These are phyloP conservation scores for Calameuta pallipes DNA, from an alignment of 2,888 invertebrate genomes.

Conservation along the genomic window DNA sequence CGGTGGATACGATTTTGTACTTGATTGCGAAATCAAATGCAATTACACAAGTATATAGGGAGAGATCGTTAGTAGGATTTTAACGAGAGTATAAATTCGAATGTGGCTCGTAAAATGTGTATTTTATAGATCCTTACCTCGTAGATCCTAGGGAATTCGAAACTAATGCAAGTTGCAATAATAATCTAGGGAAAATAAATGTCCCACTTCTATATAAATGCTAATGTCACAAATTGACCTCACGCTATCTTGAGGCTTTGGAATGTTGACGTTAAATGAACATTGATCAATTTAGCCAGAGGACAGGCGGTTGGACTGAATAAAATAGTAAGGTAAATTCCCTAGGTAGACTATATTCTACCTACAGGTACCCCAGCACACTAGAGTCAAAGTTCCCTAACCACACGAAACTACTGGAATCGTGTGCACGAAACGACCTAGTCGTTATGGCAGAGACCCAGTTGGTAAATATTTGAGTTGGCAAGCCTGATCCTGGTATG, in stretches of 20 bases:
- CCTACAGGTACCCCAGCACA: neutral
- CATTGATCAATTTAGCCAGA: neutral
- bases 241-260: neutral
- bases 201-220: neutral
- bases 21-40: neutral
- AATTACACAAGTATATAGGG: neutral
- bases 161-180: neutral
- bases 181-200: neutral
- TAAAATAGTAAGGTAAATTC: neutral
- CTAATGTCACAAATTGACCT: neutral
- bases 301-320: neutral
- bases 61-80: neutral
- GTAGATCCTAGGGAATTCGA: neutral
- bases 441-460: constrained; percentile 15
- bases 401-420: neutral
- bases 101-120: constrained; percentile 28
- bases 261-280: neutral
- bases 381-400: neutral
- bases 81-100: neutral
- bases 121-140: neutral
- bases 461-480: constrained; percentile 43
- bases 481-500: constrained; percentile 19
- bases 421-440: neutral
- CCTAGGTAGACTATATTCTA: neutral
- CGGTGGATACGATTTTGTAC: too few species aligned